These are phyloP conservation scores for Dromococcyx pavoninus DNA, from an alignment of 2,797 vertebrate genomes.

Conservation along the genomic window DNA sequence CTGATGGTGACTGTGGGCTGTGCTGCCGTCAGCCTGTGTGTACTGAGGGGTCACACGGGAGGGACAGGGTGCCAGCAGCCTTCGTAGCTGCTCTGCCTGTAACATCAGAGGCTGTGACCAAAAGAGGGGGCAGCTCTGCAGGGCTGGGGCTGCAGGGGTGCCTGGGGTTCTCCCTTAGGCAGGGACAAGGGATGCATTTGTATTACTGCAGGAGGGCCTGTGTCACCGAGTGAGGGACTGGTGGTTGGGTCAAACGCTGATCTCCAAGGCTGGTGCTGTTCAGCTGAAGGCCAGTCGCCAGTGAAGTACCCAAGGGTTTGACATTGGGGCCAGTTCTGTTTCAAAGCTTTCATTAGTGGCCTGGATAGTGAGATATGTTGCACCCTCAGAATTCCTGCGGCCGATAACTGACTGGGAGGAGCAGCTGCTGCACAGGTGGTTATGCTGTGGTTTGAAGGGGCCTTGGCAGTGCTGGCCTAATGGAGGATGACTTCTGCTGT, in stretches of 20 bases:
- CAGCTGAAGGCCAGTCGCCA: neutral
- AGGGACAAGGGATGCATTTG: neutral
- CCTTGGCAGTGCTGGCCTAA: neutral
- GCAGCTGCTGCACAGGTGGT: no score
- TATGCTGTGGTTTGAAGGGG: neutral
- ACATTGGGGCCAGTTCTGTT: no score
- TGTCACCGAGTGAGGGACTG: neutral
- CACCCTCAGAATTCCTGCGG: rapidly evolving
- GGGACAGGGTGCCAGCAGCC: neutral
- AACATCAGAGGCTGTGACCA: neutral
- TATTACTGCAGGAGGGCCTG: neutral
- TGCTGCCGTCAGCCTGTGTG: rapidly evolving
- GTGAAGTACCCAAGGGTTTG: no score
- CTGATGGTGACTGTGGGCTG: rapidly evolving
- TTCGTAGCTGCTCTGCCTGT: neutral
- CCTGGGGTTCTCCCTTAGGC: neutral
- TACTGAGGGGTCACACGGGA: no score
- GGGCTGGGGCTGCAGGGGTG: no score
- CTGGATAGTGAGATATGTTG: neutral
- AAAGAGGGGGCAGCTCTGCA: neutral
- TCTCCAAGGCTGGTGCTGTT: neutral
- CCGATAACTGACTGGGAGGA: neutral
- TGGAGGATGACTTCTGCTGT: neutral
- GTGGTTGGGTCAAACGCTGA: neutral
- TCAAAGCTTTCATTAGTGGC: no score